Evolutionary conservation across 2,797 vertebrate genomes (phyloP).

Genomic region (Salarias fasciatus): DNA sequence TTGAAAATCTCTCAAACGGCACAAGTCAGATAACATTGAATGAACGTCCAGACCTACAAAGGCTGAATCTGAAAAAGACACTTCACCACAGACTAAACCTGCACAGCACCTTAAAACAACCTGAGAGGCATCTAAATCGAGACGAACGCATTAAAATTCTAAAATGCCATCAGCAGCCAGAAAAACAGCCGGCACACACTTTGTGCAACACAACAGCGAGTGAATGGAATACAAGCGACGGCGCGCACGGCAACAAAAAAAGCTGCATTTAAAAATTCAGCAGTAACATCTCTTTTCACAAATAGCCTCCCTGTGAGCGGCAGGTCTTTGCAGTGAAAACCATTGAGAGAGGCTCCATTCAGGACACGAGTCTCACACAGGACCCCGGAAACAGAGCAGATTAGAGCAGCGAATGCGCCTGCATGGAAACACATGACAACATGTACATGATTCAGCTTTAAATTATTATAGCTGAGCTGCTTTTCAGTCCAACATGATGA

Average conservation of each 20-base stretch:
- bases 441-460: too few species aligned
- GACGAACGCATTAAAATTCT: conserved; percentile 6
- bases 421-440: too few species aligned
- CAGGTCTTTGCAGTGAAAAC: not conserved
- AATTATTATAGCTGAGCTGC: too few species aligned
- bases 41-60: not conserved
- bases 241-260: conserved; percentile 8
- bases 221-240: conserved; percentile 20
- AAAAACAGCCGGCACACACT: not conserved
- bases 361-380: not conserved
- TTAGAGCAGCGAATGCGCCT: not conserved
- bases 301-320: not conserved
- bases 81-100: not conserved
- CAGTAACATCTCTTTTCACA: conserved; percentile 17
- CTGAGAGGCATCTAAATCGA: not conserved
- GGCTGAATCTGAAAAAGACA: not conserved
- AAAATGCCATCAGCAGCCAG: not conserved
- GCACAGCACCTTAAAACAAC: not conserved
- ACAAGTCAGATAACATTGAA: not conserved
- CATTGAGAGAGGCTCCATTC: not conserved
- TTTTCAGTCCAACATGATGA: too few species aligned
- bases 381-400: too few species aligned
- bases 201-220: conserved; percentile 1
- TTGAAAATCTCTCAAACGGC: not conserved
- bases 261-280: conserved; percentile 38